Conservation (phyloP, 2,113 vertebrate species). For the Rutilus rutilus region DNA sequence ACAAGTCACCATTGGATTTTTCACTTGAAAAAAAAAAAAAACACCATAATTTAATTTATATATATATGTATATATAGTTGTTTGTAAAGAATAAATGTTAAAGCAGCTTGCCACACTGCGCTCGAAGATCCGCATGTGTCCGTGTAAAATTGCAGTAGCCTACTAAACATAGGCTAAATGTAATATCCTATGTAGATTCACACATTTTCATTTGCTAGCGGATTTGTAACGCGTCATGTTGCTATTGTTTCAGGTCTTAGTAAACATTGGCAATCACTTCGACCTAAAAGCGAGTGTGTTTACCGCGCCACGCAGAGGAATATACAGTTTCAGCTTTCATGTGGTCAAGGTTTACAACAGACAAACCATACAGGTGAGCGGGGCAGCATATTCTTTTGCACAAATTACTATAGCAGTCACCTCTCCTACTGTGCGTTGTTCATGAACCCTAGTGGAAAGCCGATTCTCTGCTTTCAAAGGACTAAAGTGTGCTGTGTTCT, state of each 20-base stretch:
- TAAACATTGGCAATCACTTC: slow-evolving; percentile 99
- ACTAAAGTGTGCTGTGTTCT: neutral
- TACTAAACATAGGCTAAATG: neutral
- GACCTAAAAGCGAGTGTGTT: slow-evolving; percentile 97
- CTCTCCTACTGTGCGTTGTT: neutral
- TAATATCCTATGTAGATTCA: neutral
- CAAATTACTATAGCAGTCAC: neutral
- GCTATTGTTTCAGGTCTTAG: slow-evolving; percentile 87
- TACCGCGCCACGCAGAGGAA: slow-evolving; percentile 94
- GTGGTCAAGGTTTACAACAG: slow-evolving; percentile 99
- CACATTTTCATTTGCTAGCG: slow-evolving; percentile 2
- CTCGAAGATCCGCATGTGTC: slow-evolving; percentile 1
- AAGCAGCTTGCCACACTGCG: slow-evolving; percentile 7
- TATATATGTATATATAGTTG: too few species aligned
- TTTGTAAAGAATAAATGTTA: neutral
- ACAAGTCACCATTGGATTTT: neutral
- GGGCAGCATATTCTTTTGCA: neutral
- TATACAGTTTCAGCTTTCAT: slow-evolving; percentile 99
- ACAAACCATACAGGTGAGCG: slow-evolving; percentile 98
- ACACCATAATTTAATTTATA: too few species aligned
- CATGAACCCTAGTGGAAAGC: neutral
- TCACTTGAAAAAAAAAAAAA: too few species aligned
- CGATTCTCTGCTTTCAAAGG: neutral
- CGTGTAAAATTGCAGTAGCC: neutral
- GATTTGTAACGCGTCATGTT: slow-evolving; percentile 48